These are phyloP conservation scores for Globicephala melas DNA, from an alignment of 2,113 vertebrate species.

Conservation along the genomic window DNA sequence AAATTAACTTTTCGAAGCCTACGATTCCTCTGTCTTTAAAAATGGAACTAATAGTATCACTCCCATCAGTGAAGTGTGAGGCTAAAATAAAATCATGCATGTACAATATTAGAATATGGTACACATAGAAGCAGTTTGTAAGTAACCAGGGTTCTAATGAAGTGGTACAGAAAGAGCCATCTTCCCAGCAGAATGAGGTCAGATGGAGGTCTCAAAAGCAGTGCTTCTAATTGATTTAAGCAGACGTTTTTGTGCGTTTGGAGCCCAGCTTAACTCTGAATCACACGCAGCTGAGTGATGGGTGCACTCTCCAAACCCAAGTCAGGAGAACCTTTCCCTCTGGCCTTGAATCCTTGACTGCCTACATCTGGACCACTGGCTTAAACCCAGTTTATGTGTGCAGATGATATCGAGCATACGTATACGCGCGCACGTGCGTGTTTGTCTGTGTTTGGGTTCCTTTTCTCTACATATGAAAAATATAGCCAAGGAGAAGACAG, in stretches of 20 bases:
- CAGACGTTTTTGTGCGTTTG: background rate
- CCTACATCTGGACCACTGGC: background rate
- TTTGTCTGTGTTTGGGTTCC: background rate
- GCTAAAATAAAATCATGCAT: rapidly evolving
- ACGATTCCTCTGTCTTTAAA: background rate
- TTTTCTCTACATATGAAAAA: background rate
- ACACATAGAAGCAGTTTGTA: background rate
- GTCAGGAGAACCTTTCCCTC: background rate
- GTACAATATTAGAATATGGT: background rate
- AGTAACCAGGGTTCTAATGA: background rate
- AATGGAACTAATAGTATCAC: background rate
- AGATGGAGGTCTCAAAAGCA: background rate
- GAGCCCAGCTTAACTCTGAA: background rate
- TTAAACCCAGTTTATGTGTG: background rate
- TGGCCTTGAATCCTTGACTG: background rate
- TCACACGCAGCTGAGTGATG: background rate
- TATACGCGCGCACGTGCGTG: rapidly evolving
- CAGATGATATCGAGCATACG: background rate
- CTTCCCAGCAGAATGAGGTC: background rate
- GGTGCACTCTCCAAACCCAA: no score
- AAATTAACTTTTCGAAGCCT: background rate
- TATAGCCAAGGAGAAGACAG: background rate
- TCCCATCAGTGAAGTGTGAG: rapidly evolving
- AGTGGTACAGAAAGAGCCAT: background rate
- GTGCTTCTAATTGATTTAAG: background rate